Percentiles rank a stretch among this genome's conserved stretches.
Evolutionary conservation across 37 sponge, comb jelly and placozoan genomes (phyloP).

Genomic region (Bolinopsis microptera): DNA sequence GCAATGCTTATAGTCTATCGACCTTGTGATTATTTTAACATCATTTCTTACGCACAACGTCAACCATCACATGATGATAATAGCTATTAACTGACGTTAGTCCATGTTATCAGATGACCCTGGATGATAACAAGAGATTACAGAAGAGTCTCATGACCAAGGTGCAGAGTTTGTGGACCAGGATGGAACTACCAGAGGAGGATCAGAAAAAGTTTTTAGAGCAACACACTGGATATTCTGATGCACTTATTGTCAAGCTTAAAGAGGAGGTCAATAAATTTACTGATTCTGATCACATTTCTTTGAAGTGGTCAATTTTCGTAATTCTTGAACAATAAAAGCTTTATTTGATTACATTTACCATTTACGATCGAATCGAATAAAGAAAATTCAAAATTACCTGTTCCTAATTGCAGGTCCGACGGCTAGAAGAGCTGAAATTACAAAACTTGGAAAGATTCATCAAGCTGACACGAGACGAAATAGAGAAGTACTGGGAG

Average conservation of each 20-base stretch:
- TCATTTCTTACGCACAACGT: too few species aligned
- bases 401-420: slow-evolving; percentile 64
- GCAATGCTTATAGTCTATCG: too few species aligned
- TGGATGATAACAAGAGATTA: slow-evolving; percentile 37
- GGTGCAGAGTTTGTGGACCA: slow-evolving; percentile 73
- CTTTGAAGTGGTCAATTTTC: too few species aligned
- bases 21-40: too few species aligned
- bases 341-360: too few species aligned
- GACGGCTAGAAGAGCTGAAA: slow-evolving; percentile 75
- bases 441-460: slow-evolving; percentile 73
- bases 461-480: slow-evolving; percentile 73
- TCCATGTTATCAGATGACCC: slow-evolving; percentile 15
- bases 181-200: slow-evolving; percentile 72
- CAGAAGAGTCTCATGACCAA: neutral
- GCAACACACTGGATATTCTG: slow-evolving; percentile 67
- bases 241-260: slow-evolving; percentile 13
- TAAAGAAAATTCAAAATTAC: too few species aligned
- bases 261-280: slow-evolving; percentile 48
- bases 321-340: too few species aligned
- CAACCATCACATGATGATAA: too few species aligned
- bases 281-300: too few species aligned
- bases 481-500: slow-evolving; percentile 82
- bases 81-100: too few species aligned
- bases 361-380: too few species aligned
- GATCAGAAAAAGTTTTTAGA: slow-evolving; percentile 69